Evolutionary conservation across 2,888 invertebrate genomes (phyloP).

Genomic region (Apocheima hispidaria): DNA sequence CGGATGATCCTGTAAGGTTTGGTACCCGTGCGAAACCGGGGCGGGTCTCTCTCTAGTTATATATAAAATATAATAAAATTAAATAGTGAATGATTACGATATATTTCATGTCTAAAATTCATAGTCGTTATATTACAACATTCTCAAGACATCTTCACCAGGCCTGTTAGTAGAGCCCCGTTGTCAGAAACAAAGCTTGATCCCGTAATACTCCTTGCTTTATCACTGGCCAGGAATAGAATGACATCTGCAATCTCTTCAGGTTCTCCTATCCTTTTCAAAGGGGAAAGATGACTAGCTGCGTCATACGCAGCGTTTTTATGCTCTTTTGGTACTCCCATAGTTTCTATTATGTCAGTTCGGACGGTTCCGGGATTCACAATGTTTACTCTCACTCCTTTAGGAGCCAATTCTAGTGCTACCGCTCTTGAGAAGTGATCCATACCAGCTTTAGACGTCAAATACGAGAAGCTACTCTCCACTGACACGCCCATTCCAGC

Average conservation of each 20-base stretch:
- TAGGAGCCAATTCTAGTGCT: constrained; percentile 88
- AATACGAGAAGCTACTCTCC: constrained; percentile 31
- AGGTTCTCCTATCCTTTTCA: constrained; percentile 37
- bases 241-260: constrained; percentile 53
- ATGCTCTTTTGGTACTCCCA: neutral
- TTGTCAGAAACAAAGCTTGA: constrained; percentile 30
- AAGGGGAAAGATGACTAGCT: neutral
- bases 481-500: constrained; percentile 14
- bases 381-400: constrained; percentile 88
- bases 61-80: neutral
- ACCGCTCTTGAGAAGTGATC: constrained; percentile 49
- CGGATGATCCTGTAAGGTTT: too few species aligned
- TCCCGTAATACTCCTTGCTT: constrained; percentile 52
- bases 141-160: neutral
- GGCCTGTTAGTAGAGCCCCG: neutral
- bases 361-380: constrained; percentile 47
- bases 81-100: neutral
- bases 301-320: neutral
- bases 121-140: neutral
- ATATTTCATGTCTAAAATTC: neutral
- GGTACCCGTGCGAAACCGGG: too few species aligned
- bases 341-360: constrained; percentile 11
- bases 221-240: constrained; percentile 49
- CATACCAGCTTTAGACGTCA: constrained; percentile 49
- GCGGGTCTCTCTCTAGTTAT: too few species aligned